Conservation (phyloP, 2,888 invertebrate genomes). For the Camponotus fellah region DNA sequence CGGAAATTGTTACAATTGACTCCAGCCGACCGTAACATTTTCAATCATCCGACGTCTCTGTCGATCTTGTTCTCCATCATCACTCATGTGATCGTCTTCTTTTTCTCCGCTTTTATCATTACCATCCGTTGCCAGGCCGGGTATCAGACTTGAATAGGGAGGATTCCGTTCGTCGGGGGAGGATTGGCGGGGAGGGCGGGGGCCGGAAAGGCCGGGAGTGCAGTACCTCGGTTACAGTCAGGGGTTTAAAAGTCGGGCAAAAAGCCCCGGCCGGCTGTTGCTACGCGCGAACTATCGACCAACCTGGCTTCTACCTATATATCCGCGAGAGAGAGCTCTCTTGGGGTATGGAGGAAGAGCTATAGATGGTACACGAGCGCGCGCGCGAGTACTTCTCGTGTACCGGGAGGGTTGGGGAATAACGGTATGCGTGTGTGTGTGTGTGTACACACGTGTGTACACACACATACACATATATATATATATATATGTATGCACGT, state of each 20-base stretch:
- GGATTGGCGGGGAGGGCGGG: neutral
- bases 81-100: conserved; percentile 40
- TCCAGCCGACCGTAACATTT: conserved; percentile 27
- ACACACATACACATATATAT: neutral
- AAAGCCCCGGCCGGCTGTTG: conserved; percentile 80
- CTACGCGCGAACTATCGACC: conserved; percentile 82
- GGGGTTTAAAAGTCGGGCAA: conserved; percentile 78
- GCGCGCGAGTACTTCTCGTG: conserved; percentile 35
- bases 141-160: conserved; percentile 51
- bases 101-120: conserved; percentile 36
- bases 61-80: conserved; percentile 34
- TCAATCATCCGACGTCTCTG: conserved; percentile 27
- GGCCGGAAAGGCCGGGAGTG: conserved; percentile 1
- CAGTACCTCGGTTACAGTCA: conserved; percentile 65
- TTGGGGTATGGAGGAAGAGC: conserved; percentile 68
- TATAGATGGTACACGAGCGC: conserved; percentile 65
- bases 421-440: neutral
- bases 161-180: conserved; percentile 12
- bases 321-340: conserved; percentile 61
- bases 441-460: neutral
- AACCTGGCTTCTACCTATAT: conserved; percentile 64
- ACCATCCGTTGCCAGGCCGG: conserved; percentile 33
- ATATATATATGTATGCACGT: neutral
- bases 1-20: conserved; percentile 21
- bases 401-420: conserved; percentile 34